Base-by-base conservation (phyloP, 2,797 vertebrate species). In the Salarias fasciatus region DNA sequence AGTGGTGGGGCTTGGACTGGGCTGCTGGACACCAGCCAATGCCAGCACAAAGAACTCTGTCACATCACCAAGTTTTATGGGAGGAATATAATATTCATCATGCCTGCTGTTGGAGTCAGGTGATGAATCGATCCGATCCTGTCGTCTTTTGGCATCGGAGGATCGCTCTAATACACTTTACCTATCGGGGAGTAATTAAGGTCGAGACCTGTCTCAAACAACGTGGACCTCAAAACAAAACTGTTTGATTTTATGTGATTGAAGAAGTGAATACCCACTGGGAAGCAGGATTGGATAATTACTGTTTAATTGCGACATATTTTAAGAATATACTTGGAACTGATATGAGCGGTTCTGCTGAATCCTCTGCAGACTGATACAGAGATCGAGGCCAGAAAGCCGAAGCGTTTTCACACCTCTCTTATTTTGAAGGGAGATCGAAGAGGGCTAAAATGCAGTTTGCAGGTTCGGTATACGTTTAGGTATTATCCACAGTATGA, bases 11-110 rank as follows among this genome's bases (percentile, higher is more conserved):
- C 85, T 35, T 53, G 80, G 71, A 82, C 79, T 6, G 63, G 41
- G 53, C 69, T 38, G 33, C 15, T 87, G 84, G 88, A 87, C 58
- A 0, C 1, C 2, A 18, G 80, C 85, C 86, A 87, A 63, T 50
- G 67, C 53, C 81, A 29, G 79, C 75, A 88, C 86, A 86, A 88
- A 86, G 82, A 87, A 53, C 78, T 80, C 84, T 85, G 82, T 85
- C 85, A 87, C 80, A 64, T 83, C 71, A 55, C 69, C 31, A 60
- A 84, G 80, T 84, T 88, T 86, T 86, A 85, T 86, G 75, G 63
- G 55, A 63, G 65, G 69, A 65, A 77, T 70, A 71, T 85, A 80
- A 85, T 80, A 83, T 86, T 82, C 68, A 80, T 86, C 77, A 77
- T 68, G 69, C 65, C 57, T 67, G 63, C 77, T 53, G 66, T 47